Evolutionary conservation across 2,888 invertebrate species (phyloP).

Genomic region (Pachycephus smyrnensis): DNA sequence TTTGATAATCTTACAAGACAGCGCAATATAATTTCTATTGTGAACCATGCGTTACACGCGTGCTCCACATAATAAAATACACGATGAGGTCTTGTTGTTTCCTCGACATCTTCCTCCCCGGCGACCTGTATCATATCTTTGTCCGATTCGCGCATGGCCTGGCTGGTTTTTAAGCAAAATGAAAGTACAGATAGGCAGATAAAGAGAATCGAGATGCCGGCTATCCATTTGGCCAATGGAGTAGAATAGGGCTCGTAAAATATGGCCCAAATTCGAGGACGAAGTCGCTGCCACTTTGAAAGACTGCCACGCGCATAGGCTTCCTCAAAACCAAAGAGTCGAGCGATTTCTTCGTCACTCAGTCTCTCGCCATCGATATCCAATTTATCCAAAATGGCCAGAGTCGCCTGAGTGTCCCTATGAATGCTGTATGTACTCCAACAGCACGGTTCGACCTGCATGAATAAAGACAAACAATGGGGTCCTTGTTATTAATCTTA

Average conservation of each 20-base stretch:
- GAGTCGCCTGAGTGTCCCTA: conserved; percentile 90
- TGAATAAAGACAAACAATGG: neutral
- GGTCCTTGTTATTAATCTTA: neutral
- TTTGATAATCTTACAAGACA: conserved; percentile 78
- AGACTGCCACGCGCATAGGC: conserved; percentile 83
- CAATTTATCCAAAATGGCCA: conserved; percentile 94
- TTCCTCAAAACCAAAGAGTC: conserved; percentile 92
- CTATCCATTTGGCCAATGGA: conserved; percentile 90
- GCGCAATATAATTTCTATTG: conserved; percentile 89
- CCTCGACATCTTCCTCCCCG: conserved; percentile 32
- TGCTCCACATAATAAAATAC: conserved; percentile 94
- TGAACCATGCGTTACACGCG: conserved; percentile 96
- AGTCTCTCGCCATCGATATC: conserved; percentile 95
- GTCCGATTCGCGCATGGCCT: conserved; percentile 22
- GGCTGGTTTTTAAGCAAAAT: conserved; percentile 97
- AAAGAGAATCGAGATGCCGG: conserved; percentile 94
- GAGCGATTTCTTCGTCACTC: conserved; percentile 92
- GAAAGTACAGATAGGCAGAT: conserved; percentile 95
- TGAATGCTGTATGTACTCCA: conserved; percentile 97
- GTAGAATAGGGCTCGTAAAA: conserved; percentile 98
- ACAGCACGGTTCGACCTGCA: conserved; percentile 91
- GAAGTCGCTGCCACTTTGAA: conserved; percentile 89
- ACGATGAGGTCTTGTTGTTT: conserved; percentile 70
- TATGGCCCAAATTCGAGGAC: conserved; percentile 93
- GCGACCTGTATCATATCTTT: conserved; percentile 11